phyloP scores from a whole-genome alignment of 2,797 vertebrate genomes.

The Microtus californicus region DNA sequence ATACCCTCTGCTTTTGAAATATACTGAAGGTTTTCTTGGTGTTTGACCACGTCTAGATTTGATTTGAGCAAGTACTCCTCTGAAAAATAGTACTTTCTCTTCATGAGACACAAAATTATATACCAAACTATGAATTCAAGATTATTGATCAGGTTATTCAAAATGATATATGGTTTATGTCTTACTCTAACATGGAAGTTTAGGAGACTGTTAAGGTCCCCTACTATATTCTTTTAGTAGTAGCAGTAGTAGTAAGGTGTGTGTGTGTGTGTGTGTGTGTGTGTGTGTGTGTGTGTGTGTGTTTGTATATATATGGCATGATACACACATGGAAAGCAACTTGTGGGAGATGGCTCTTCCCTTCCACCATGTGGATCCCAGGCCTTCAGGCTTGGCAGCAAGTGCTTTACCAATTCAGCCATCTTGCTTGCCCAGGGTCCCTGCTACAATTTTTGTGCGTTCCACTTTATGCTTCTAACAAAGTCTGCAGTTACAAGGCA shows the following conservation, averaged over 20 bases:
- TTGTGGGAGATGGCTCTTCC: neutral
- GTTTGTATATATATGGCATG: neutral
- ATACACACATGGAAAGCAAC: neutral
- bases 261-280: neutral
- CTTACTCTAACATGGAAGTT: neutral
- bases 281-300: too few species aligned
- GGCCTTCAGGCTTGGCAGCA: neutral
- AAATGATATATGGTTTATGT: neutral
- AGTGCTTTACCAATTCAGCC: neutral
- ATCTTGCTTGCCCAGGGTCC: neutral
- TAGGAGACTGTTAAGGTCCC: neutral
- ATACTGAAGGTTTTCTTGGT: neutral
- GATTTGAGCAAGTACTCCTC: neutral
- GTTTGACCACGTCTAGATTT: neutral
- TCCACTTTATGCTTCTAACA: slow-evolving; percentile 10
- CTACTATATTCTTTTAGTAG: neutral
- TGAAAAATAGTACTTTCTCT: neutral
- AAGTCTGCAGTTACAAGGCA: neutral
- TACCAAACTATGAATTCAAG: slow-evolving; percentile 17
- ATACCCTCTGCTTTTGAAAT: neutral
- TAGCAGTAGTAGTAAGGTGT: neutral
- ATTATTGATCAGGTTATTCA: neutral
- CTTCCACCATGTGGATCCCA: neutral
- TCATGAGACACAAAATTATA: neutral
- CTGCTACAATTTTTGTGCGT: neutral